Evolutionary conservation across 1,140 invertebrate species (phyloP).

Genomic region (Drosophila hydei): DNA sequence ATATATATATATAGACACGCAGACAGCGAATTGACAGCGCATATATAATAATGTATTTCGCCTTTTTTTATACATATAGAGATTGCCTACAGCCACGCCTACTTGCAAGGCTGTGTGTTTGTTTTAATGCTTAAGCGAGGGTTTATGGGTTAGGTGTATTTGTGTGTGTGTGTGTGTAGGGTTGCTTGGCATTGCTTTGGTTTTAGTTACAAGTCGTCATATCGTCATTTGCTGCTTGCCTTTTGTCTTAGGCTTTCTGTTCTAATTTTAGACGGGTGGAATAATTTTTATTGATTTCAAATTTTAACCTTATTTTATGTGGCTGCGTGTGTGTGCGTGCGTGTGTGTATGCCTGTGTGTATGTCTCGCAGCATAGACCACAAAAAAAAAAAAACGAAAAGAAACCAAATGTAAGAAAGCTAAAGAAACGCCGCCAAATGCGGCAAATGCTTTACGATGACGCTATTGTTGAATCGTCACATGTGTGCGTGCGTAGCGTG

Average conservation of each 20-base stretch:
- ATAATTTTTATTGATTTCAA: slow-evolving; percentile 83
- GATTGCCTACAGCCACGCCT: slow-evolving; percentile 3
- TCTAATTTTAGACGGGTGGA: slow-evolving; percentile 78
- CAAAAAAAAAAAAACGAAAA: slow-evolving; percentile 18
- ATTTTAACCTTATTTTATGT: slow-evolving; percentile 78
- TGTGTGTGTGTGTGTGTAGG: neutral
- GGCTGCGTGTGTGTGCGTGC: slow-evolving; percentile 4
- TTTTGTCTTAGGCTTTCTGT: slow-evolving; percentile 52
- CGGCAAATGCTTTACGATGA: slow-evolving; percentile 77
- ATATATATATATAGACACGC: neutral
- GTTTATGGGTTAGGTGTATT: neutral
- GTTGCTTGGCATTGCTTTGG: slow-evolving; percentile 31
- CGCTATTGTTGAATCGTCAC: slow-evolving; percentile 68
- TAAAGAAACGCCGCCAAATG: slow-evolving; percentile 48
- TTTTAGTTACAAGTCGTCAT: slow-evolving; percentile 20
- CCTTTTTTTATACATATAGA: neutral
- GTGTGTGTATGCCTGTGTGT: slow-evolving; percentile 21
- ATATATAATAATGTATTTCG: slow-evolving; percentile 38
- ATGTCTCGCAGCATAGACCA: slow-evolving; percentile 20
- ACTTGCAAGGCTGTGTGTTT: slow-evolving; percentile 32
- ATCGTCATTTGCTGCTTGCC: slow-evolving; percentile 35
- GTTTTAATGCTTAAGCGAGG: slow-evolving; percentile 18
- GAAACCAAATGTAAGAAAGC: no score
- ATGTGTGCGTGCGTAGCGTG: neutral
- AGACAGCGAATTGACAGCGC: slow-evolving; percentile 24